These are phyloP conservation scores for Sebastes taczanowskii DNA, from an alignment of 2,797 vertebrate species.

Conservation along the genomic window DNA sequence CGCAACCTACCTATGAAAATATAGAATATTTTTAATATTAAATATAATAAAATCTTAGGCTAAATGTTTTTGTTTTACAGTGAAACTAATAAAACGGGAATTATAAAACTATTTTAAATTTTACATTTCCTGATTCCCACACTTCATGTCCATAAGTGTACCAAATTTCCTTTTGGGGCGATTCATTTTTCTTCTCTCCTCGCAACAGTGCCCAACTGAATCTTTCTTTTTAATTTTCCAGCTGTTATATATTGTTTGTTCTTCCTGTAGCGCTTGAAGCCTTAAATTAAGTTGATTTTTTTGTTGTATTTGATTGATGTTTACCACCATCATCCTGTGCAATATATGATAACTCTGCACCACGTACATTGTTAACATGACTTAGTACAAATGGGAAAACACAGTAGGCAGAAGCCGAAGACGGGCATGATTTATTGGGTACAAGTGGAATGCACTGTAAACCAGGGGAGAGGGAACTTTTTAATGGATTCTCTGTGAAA, in stretches of 20 bases:
- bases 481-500: constrained; percentile 81
- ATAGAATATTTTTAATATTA: neutral
- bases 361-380: constrained; percentile 32
- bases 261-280: neutral
- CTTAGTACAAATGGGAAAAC: constrained; percentile 53
- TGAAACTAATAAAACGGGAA: neutral
- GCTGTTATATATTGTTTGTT: neutral
- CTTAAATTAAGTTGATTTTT: constrained; percentile 11
- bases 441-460: constrained; percentile 74
- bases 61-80: neutral
- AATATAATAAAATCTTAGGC: neutral
- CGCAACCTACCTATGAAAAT: neutral
- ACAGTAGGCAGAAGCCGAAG: constrained; percentile 44
- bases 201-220: neutral
- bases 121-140: neutral
- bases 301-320: constrained; percentile 28
- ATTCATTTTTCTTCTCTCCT: too few relatives aligned
- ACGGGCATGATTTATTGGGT: constrained; percentile 75
- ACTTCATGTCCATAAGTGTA: neutral
- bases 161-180: neutral
- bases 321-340: constrained; percentile 1
- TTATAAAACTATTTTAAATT: neutral
- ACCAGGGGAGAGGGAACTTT: constrained; percentile 74
- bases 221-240: neutral
- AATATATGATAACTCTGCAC: constrained; percentile 35